phyloP scores from a whole-genome alignment of 1,140 invertebrate genomes.

The Brachionus manjavacas region DNA sequence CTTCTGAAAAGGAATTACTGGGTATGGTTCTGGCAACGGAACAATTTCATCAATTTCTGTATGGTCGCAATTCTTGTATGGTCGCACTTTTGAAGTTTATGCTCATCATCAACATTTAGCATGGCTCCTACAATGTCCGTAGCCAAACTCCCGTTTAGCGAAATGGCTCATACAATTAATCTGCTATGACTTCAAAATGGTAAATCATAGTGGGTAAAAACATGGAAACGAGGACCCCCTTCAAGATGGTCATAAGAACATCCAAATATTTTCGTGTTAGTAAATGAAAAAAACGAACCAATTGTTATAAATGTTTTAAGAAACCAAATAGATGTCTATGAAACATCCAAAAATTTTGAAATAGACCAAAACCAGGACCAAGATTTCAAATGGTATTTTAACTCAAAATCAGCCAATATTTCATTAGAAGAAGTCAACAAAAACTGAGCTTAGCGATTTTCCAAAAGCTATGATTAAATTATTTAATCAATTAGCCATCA shows the following conservation, averaged over 20 bases:
- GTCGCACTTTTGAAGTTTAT: slow-evolving; percentile 54
- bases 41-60: slow-evolving; percentile 54
- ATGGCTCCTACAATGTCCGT: slow-evolving; percentile 47
- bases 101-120: slow-evolving; percentile 59
- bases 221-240: slow-evolving; percentile 37
- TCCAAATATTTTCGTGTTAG: too few relatives aligned
- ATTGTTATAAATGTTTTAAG: too few relatives aligned
- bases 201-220: not conserved
- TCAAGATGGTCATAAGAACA: slow-evolving; percentile 39
- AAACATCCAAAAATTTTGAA: too few relatives aligned
- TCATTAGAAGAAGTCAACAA: too few relatives aligned
- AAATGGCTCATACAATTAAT: not conserved
- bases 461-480: too few relatives aligned
- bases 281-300: not conserved
- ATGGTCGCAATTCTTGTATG: slow-evolving; percentile 57
- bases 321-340: too few relatives aligned
- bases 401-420: too few relatives aligned
- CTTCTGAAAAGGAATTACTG: slow-evolving; percentile 51
- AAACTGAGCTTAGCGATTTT: too few relatives aligned
- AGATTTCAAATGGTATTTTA: too few relatives aligned
- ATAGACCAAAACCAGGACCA: too few relatives aligned
- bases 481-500: too few relatives aligned
- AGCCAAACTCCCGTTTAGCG: not conserved
- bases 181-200: not conserved
- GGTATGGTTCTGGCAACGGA: too few relatives aligned